Evolutionary conservation across 2,888 invertebrate genomes (phyloP).

Genomic region (Agonum fuliginosum): DNA sequence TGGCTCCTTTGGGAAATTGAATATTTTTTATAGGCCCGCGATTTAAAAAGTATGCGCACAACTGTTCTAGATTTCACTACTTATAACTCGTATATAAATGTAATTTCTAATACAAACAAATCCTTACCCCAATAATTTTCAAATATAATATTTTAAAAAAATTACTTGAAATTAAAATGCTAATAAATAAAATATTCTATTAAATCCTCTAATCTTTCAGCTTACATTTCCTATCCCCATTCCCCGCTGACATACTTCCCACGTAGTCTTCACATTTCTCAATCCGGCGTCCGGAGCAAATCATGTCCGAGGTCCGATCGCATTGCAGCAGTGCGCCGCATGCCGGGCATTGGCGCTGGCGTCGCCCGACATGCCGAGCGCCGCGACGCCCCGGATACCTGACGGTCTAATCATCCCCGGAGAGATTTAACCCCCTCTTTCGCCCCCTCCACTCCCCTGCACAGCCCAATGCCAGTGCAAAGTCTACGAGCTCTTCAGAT

Average conservation of each 20-base stretch:
- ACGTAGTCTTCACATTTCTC: no score
- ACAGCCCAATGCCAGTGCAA: not conserved
- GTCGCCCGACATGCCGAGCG: constrained; percentile 15
- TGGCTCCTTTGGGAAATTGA: no score
- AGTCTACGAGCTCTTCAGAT: not conserved
- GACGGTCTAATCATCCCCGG: constrained; percentile 23
- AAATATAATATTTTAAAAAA: no score
- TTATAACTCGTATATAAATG: no score
- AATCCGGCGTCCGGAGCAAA: not conserved
- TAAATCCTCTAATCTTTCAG: no score
- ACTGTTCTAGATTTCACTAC: no score
- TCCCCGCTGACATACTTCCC: not conserved
- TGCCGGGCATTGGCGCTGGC: constrained; percentile 29
- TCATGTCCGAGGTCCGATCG: constrained; percentile 1
- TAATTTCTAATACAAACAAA: no score
- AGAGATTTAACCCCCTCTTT: not conserved
- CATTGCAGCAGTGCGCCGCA: not conserved
- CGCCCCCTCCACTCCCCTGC: not conserved
- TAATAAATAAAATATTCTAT: no score
- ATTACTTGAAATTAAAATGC: no score
- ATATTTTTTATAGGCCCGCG: no score
- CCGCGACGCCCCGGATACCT: constrained; percentile 30
- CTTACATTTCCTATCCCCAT: not conserved
- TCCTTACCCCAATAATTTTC: no score
- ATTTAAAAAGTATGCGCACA: no score